A percentile compares a stretch with the other conserved stretches of the same genome.
These are phyloP conservation scores for Octonoba sinensis DNA, from an alignment of 2,888 invertebrate species.

Conservation along the genomic window DNA sequence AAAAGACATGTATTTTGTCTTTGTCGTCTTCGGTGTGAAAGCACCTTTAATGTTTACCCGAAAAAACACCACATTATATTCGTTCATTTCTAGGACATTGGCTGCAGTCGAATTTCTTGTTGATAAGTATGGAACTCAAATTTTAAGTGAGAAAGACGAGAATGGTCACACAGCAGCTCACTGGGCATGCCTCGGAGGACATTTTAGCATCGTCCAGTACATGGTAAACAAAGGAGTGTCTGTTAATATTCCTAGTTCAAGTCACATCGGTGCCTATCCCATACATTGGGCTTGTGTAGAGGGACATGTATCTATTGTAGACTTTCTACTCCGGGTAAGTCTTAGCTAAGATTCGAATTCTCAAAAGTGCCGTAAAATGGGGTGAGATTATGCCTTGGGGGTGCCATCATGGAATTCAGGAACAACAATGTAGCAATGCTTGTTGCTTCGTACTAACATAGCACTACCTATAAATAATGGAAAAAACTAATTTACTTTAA, in stretches of 20 bases:
- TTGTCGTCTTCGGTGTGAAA: too few species aligned
- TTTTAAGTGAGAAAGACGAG: constrained; percentile 85
- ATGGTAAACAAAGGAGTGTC: constrained; percentile 86
- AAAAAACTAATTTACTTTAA: too few species aligned
- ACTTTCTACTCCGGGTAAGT: constrained; percentile 75
- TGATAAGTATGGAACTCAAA: constrained; percentile 81
- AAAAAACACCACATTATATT: constrained; percentile 64
- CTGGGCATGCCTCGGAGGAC: constrained; percentile 91
- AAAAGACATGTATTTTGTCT: too few species aligned
- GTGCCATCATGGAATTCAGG: too few species aligned
- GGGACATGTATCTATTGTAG: constrained; percentile 90
- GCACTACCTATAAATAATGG: too few species aligned
- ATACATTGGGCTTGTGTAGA: constrained; percentile 96
- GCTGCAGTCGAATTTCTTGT: constrained; percentile 86
- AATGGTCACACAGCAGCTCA: constrained; percentile 95
- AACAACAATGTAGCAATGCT: too few species aligned
- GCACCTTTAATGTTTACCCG: background rate
- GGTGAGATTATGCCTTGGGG: background rate
- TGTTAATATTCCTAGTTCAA: constrained; percentile 86
- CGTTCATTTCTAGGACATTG: constrained; percentile 77
- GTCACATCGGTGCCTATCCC: constrained; percentile 89
- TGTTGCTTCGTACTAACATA: too few species aligned
- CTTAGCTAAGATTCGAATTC: background rate
- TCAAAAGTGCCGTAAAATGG: background rate
- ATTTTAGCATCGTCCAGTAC: constrained; percentile 88